These are phyloP conservation scores for Pteromalus puparum DNA, from an alignment of 1,140 invertebrate species.

Conservation along the genomic window DNA sequence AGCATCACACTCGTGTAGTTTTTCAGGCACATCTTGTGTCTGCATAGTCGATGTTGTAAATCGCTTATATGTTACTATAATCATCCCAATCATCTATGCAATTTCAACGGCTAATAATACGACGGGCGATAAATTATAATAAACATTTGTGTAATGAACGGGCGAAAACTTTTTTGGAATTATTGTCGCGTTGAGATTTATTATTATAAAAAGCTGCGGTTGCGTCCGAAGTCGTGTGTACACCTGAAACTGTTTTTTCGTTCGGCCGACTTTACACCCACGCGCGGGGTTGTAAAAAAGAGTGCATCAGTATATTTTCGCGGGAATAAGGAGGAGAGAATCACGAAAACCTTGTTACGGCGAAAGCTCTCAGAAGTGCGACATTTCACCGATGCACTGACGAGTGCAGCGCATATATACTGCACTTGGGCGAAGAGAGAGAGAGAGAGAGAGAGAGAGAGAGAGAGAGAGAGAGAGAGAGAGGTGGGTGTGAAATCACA, in stretches of 20 bases:
- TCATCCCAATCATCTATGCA: not conserved
- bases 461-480: not conserved
- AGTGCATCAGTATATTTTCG: not conserved
- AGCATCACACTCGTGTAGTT: constrained; percentile 1
- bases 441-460: too few relatives aligned
- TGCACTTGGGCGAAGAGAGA: not conserved
- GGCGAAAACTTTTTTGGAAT: not conserved
- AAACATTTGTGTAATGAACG: not conserved
- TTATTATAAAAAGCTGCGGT: too few relatives aligned
- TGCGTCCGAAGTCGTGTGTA: too few relatives aligned
- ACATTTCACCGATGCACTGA: not conserved
- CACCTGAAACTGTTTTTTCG: not conserved
- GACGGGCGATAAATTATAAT: not conserved
- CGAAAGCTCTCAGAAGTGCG: not conserved
- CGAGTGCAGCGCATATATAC: not conserved
- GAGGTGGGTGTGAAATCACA: not conserved
- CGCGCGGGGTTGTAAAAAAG: too few relatives aligned
- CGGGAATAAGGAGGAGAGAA: not conserved
- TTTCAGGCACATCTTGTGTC: not conserved
- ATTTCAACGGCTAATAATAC: not conserved
- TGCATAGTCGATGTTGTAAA: not conserved
- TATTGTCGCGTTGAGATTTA: not conserved
- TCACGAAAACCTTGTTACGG: not conserved
- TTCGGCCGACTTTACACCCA: too few relatives aligned
- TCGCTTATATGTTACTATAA: not conserved